These are phyloP conservation scores for Palaemon carinicauda DNA, from an alignment of 1,140 invertebrate genomes.

Conservation along the genomic window DNA sequence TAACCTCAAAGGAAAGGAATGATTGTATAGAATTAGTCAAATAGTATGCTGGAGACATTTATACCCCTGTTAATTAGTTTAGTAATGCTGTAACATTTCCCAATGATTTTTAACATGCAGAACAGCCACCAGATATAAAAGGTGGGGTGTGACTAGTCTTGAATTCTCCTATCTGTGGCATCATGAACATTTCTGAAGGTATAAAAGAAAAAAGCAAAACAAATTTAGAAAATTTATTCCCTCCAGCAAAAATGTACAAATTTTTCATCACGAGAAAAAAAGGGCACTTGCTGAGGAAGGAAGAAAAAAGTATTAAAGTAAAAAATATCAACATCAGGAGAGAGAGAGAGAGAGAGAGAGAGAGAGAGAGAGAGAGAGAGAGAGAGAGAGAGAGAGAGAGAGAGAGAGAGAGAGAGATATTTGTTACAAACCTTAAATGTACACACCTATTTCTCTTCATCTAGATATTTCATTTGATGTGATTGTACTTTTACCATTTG, in stretches of 20 bases:
- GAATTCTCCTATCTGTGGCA: too few relatives aligned
- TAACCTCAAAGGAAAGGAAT: too few relatives aligned
- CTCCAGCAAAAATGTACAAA: not conserved
- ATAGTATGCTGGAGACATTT: too few relatives aligned
- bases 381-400: not conserved
- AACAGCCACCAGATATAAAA: too few relatives aligned
- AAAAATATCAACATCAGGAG: not conserved
- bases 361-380: not conserved
- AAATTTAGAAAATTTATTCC: not conserved
- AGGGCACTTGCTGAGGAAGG: not conserved
- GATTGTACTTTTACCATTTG: not conserved
- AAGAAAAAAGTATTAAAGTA: not conserved
- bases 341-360: not conserved
- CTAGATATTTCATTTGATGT: not conserved
- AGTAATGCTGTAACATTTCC: too few relatives aligned
- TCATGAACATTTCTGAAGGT: not conserved
- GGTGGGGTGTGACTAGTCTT: too few relatives aligned
- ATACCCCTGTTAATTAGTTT: too few relatives aligned
- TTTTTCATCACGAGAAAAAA: not conserved
- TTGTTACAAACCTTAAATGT: not conserved
- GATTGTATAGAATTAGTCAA: too few relatives aligned
- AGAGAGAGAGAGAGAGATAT: not conserved
- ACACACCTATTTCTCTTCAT: too few relatives aligned
- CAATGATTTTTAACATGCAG: too few relatives aligned
- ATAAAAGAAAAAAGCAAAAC: not conserved